Evolutionary conservation across 2,113 vertebrate species (phyloP).

Genomic region (Tamias sibiricus): DNA sequence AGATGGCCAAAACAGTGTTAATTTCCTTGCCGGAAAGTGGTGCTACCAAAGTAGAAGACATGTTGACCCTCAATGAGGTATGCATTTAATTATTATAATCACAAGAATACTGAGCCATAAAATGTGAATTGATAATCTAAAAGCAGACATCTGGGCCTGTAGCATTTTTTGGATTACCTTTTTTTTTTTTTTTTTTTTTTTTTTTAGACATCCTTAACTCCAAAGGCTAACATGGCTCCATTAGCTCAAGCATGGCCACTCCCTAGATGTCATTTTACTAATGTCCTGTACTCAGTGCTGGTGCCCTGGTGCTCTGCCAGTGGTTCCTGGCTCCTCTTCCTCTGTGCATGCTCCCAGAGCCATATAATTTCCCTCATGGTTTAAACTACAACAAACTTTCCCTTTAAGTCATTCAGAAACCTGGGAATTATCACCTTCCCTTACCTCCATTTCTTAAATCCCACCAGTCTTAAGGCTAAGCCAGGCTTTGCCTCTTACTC

Average conservation of each 20-base stretch:
- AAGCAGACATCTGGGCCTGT: not conserved
- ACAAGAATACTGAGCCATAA: not conserved
- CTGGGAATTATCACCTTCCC: not conserved
- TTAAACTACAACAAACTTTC: not conserved
- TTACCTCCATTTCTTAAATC: not conserved
- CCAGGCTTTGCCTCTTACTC: not conserved
- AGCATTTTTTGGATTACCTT: not conserved
- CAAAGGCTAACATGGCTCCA: not conserved
- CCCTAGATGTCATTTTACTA: not conserved
- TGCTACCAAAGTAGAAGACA: slow-evolving; percentile 82
- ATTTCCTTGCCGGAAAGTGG: slow-evolving; percentile 85
- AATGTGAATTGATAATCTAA: not conserved
- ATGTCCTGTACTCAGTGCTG: not conserved
- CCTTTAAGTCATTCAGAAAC: not conserved
- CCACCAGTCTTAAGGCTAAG: not conserved
- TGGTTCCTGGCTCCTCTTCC: not conserved
- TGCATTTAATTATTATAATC: not conserved
- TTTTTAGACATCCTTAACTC: not conserved
- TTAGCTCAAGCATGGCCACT: not conserved
- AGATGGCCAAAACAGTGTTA: slow-evolving; percentile 89
- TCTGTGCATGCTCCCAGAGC: not conserved
- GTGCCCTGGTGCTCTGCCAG: not conserved
- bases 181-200: no score
- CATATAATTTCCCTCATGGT: not conserved
- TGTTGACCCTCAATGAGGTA: slow-evolving; percentile 89